Base-by-base conservation (phyloP, 2,113 vertebrate species). In the Centropus unirufus region DNA sequence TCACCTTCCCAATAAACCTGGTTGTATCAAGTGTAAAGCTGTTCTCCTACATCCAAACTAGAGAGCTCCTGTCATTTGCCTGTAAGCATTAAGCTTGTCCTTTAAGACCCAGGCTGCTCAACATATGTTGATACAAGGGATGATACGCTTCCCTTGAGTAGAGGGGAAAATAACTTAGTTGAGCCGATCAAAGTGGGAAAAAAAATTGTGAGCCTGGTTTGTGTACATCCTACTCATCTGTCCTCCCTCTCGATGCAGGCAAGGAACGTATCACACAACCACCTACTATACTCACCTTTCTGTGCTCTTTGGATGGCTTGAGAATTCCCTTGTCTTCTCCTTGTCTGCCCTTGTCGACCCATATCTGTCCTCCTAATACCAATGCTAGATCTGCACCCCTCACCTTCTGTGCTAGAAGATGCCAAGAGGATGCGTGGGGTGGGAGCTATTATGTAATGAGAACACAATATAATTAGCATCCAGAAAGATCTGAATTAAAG, bases 401-500 rank as follows among this genome's bases (percentile, higher is more conserved):
- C 64, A 55, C 91, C 86, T 88, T 93, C 85, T 96, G 94, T 90
- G 86, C 90, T 75, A 2, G 7, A 59, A 18, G 59, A 29, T 86
- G 64, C 85, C 83, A 93, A 81, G 79, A 66, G 40, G 49, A 90
- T 90, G 79, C 46, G 70, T 88, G 88, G 88, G 82, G 85, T 90
- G 46, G 75, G 51, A 90, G 16, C 72, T 74, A 8, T 96, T 96
- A 92, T 86, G 61, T 93, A 97, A 95, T 72, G 64, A 86, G 72
- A 93, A 90, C 90, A 92, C 58, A 77, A 92, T 57, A 52, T 94
- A 93, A 90, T 89, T 95, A 77, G 63, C 68, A 92, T 81, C 47
- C 81, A 55, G 68, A 67, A 55, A 57, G 32, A 67, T 74, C 36
- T 86, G 86, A 89, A 81, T 95, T 92, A 80, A 77, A 90, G 87